phyloP scores from a whole-genome alignment of 2,888 invertebrate genomes.

The Temnothorax unifasciatus region DNA sequence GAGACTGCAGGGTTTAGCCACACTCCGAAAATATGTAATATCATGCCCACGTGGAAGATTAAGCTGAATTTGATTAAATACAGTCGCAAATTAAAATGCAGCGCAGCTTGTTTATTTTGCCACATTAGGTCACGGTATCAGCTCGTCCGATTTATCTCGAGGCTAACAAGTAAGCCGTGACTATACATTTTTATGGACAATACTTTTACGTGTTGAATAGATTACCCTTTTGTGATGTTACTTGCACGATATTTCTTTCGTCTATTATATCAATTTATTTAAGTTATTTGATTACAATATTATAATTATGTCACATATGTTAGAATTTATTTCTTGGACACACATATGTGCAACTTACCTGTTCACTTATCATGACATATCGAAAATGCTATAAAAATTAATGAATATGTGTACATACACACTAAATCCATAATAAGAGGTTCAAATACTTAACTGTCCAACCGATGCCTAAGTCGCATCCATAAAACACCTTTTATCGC shows the following conservation, averaged over 20 bases:
- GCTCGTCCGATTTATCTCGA: background rate
- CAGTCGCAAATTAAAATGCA: background rate
- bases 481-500: slow-evolving; percentile 21
- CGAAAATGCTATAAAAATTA: background rate
- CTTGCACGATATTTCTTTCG: background rate
- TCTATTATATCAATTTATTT: background rate
- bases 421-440: background rate
- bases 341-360: background rate
- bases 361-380: background rate
- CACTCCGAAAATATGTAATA: background rate
- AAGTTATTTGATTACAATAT: background rate
- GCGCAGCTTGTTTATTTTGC: background rate
- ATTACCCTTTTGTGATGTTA: background rate
- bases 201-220: background rate
- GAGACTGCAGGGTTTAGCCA: background rate
- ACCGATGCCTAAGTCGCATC: background rate
- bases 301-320: background rate
- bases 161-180: background rate
- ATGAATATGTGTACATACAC: background rate
- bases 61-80: background rate
- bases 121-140: background rate
- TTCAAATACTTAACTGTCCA: background rate
- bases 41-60: background rate
- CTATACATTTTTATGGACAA: background rate
- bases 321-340: background rate